A percentile compares a stretch with the other conserved stretches of the same genome.
phyloP scores from a whole-genome alignment of 2,888 invertebrate species.

The Notodonta dromedarius region DNA sequence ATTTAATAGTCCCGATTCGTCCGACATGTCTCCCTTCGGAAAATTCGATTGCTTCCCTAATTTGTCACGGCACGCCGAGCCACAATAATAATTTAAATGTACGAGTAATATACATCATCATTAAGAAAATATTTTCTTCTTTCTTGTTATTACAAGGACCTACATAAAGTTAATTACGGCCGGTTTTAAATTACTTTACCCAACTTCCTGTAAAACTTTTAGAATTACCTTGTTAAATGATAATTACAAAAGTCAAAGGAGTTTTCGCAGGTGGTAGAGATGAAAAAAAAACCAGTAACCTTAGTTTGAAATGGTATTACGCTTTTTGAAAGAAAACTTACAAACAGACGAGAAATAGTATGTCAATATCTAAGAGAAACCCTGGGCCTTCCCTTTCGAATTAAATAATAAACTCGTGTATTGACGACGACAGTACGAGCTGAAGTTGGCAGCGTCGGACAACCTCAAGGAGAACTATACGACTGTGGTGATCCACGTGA shows the following conservation, averaged over 20 bases:
- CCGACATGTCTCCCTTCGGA: slow-evolving; percentile 12
- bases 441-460: slow-evolving; percentile 97
- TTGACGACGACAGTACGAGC: slow-evolving; percentile 90
- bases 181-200: slow-evolving; percentile 49
- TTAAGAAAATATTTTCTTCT: slow-evolving; percentile 37
- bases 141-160: slow-evolving; percentile 45
- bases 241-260: slow-evolving; percentile 53
- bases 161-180: slow-evolving; percentile 58
- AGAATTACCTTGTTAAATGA: slow-evolving; percentile 58
- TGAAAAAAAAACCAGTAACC: slow-evolving; percentile 25
- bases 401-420: slow-evolving; percentile 30
- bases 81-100: slow-evolving; percentile 5
- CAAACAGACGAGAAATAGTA: neutral
- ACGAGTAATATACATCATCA: slow-evolving; percentile 13
- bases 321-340: neutral
- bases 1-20: slow-evolving; percentile 19
- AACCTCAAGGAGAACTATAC: slow-evolving; percentile 99
- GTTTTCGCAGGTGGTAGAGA: slow-evolving; percentile 35
- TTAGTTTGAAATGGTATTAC: slow-evolving; percentile 13
- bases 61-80: slow-evolving; percentile 25
- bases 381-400: neutral
- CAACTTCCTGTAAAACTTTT: slow-evolving; percentile 51
- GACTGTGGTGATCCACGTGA: slow-evolving; percentile 97
- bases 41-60: slow-evolving; percentile 12
- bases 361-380: neutral